Percentiles rank a stretch among this genome's conserved stretches.
These are phyloP conservation scores for Rhinoderma darwinii DNA, from an alignment of 2,113 vertebrate genomes.

Conservation along the genomic window DNA sequence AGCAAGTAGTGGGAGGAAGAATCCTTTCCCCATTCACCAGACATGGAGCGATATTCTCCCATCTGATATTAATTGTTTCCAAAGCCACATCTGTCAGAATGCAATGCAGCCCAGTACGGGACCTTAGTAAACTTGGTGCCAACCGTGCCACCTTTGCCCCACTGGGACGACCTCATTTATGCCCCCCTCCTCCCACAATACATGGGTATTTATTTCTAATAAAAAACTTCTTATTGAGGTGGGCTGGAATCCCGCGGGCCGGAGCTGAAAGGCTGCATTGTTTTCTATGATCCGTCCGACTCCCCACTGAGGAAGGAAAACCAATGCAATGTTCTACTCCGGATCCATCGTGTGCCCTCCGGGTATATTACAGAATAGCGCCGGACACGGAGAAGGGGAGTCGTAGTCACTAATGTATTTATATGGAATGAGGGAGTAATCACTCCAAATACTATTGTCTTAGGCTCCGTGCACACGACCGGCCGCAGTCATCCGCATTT, in stretches of 20 bases:
- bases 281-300: slow-evolving; percentile 61
- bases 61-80: neutral
- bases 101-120: neutral
- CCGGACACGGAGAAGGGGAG: neutral
- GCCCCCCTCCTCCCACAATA: slow-evolving; percentile 15
- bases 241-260: slow-evolving; percentile 52
- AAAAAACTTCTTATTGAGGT: slow-evolving; percentile 57
- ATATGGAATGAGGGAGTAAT: no score
- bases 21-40: neutral
- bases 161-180: slow-evolving; percentile 57
- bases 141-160: slow-evolving; percentile 47
- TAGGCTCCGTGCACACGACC: no score
- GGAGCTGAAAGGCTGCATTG: slow-evolving; percentile 60
- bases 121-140: slow-evolving; percentile 15
- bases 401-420: neutral
- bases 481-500: no score
- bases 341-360: neutral
- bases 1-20: neutral
- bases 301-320: slow-evolving; percentile 36
- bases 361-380: no score
- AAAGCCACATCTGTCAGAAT: neutral
- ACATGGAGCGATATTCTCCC: neutral
- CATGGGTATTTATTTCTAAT: slow-evolving; percentile 54
- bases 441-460: no score
- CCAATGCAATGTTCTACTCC: slow-evolving; percentile 7